Base-by-base conservation (phyloP, 35 echinoderm and acorn worm species). In the Diadema setosum region DNA sequence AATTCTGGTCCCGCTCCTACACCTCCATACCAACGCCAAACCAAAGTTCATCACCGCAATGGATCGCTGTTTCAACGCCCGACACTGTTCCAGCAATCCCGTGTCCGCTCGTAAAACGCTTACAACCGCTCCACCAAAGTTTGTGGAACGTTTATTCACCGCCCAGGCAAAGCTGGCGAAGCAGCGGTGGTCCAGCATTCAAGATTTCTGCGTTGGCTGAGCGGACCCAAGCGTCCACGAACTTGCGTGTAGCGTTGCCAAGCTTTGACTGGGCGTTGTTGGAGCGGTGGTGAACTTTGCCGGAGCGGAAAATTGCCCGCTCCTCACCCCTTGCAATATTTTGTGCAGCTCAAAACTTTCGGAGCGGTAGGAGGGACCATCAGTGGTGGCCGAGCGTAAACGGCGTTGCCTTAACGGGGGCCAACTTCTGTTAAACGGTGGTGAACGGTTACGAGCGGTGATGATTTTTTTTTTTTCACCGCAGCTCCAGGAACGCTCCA, bases 331-430 rank as follows among this genome's bases (percentile, higher is more conserved):
- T 65, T 33, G 61, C 61, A 65, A 65, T 65, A 65, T 65, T 65
- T 65, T 65, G 61, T 30, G 61, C 61, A 65, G 61, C 61, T 65
- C 61, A 65, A 65, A 65, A 65, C 25, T 65, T 65, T 65, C 61
- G 26, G 61, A 65, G 61, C 61, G 25, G 25, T 65, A 65, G 61
- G 61, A 65, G 61, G 61, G 61, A 65, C 61, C 61, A 65, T 65
- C 61, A 65, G 61, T 17, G 61, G 61, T 31, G 61, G 61, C 61
- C 61, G 61, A 65, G 26, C 61, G 21, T 65, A 65, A 32, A 7
- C 25, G 61, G 61, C 61, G 61, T 65, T 65, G 61, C 26, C 61
- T 65, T 65, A 65, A 65, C 61, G 61, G 61, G 27, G 61, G 61
- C 61, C 61, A 65, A 65, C 61, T 65, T 65, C 27, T 27, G 61